These are phyloP conservation scores for Serilophus lunatus DNA, from an alignment of 2,113 vertebrate genomes.

Conservation along the genomic window DNA sequence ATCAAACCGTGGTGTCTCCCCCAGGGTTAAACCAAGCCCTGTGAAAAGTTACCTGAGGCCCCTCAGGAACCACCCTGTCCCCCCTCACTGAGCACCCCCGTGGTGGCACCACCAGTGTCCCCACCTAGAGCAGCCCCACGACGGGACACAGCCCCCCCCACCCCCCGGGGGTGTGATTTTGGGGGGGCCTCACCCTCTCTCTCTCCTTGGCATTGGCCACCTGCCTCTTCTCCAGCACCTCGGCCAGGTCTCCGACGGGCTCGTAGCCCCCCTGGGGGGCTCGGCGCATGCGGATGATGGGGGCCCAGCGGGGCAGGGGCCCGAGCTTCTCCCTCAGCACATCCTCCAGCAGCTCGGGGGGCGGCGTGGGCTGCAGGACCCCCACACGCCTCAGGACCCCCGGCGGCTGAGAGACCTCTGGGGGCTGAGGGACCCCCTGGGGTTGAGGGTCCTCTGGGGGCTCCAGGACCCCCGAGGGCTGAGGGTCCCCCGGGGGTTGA, in stretches of 20 bases:
- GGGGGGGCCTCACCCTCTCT: background rate
- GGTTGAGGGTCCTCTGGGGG: too few relatives aligned
- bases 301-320: background rate
- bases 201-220: conserved; percentile 25
- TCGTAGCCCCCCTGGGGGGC: background rate
- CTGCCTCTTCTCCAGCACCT: background rate
- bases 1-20: background rate
- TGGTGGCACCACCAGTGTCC: background rate
- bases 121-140: fast-evolving
- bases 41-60: too few relatives aligned
- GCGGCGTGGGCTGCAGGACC: background rate
- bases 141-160: fast-evolving
- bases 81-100: fast-evolving
- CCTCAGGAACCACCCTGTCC: fast-evolving
- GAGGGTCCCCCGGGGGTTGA: background rate
- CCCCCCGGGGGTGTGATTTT: fast-evolving
- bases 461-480: too few relatives aligned
- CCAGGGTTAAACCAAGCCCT: too few relatives aligned
- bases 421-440: background rate
- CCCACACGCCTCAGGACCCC: background rate
- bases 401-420: too few relatives aligned
- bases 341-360: background rate
- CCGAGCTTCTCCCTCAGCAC: background rate
- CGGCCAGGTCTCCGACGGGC: fast-evolving
- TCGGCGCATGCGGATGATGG: background rate